Conservation (phyloP, 1,140 invertebrate species). For the Nixonia krombeini region DNA sequence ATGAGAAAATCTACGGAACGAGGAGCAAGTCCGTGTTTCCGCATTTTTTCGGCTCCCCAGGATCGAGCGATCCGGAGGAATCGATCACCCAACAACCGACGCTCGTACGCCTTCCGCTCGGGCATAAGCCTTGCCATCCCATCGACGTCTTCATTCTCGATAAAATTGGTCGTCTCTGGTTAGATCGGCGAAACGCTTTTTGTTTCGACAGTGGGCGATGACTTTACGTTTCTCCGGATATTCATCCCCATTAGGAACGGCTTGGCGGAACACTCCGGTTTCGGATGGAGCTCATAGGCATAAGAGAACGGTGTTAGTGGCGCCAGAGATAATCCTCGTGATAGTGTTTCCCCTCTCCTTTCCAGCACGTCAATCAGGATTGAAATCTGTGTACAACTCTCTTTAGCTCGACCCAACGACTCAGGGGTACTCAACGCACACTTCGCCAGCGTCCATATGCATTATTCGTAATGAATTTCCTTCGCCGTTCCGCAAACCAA, state of each 20-base stretch:
- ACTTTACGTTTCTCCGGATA: conserved; percentile 18
- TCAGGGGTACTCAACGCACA: conserved; percentile 54
- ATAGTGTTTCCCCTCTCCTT: conserved; percentile 59
- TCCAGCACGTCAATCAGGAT: conserved; percentile 67
- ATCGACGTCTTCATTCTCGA: background rate
- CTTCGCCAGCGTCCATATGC: background rate
- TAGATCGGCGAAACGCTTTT: too few species aligned
- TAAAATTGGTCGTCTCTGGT: conserved; percentile 4
- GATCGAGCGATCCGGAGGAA: too few species aligned
- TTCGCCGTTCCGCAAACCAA: too few species aligned
- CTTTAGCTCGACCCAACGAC: conserved; percentile 42
- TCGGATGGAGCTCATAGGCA: conserved; percentile 37
- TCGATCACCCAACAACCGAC: too few species aligned
- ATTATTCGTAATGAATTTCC: background rate
- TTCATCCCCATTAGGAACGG: conserved; percentile 10
- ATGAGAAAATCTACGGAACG: too few species aligned
- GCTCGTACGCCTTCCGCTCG: too few species aligned
- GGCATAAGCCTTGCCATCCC: background rate
- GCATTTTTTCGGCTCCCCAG: conserved; percentile 1
- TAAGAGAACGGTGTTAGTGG: conserved; percentile 61
- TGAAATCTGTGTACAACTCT: conserved; percentile 64
- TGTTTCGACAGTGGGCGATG: conserved; percentile 28
- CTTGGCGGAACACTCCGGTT: conserved; percentile 4
- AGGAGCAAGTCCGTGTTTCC: too few species aligned
- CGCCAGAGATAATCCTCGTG: conserved; percentile 65